These are phyloP conservation scores for Pentalonia nigronervosa DNA, from an alignment of 1,140 invertebrate species.

Conservation along the genomic window DNA sequence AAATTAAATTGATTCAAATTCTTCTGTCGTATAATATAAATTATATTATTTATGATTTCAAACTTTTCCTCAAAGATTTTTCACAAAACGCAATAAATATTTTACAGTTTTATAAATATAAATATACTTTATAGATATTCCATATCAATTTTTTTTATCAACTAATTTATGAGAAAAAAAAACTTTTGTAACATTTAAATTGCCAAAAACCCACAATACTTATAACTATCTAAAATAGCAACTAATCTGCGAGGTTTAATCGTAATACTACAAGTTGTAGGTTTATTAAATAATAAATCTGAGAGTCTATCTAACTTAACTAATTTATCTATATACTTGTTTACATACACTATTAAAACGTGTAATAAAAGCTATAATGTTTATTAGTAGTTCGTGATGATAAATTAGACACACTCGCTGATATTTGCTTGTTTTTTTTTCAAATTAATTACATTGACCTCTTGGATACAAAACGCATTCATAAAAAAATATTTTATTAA, in stretches of 20 bases:
- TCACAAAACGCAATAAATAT: not conserved
- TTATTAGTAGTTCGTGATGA: not conserved
- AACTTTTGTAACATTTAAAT: not conserved
- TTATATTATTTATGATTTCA: not conserved
- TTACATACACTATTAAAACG: slow-evolving; percentile 1
- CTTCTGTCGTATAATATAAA: not conserved
- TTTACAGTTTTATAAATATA: not conserved
- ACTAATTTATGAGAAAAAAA: not conserved
- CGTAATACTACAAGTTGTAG: not conserved
- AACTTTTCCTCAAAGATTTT: not conserved
- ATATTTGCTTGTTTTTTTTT: not conserved
- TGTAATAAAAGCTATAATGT: not conserved
- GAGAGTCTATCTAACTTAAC: not conserved
- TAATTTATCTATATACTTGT: not conserved
- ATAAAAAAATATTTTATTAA: not conserved
- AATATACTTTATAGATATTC: not conserved
- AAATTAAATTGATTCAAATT: not conserved
- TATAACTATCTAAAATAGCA: not conserved
- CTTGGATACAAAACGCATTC: not conserved
- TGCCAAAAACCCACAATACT: not conserved
- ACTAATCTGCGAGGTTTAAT: not conserved
- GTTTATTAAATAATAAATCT: slow-evolving; percentile 2
- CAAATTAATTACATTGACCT: not conserved
- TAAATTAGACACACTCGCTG: not conserved
- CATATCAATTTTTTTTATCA: not conserved